Evolutionary conservation across 2,888 invertebrate genomes (phyloP).

Genomic region (Dichetophora obliterata): DNA sequence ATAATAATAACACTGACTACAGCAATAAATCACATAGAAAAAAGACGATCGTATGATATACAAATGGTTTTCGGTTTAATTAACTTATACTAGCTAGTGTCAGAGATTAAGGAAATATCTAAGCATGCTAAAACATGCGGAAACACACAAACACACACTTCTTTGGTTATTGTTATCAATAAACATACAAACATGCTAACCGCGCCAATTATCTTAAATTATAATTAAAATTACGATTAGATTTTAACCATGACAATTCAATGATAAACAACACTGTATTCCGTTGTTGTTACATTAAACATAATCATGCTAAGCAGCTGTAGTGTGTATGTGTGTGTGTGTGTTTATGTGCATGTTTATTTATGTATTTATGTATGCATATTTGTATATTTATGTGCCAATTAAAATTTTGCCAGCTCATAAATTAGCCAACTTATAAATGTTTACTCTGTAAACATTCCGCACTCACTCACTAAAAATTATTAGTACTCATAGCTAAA

Average conservation of each 20-base stretch:
- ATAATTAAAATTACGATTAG: conserved; percentile 33
- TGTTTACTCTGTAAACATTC: conserved; percentile 12
- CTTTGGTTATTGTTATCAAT: not conserved
- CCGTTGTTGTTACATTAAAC: not conserved
- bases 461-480: not conserved
- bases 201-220: conserved; percentile 31
- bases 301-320: not conserved
- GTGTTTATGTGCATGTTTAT: not conserved
- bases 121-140: not conserved
- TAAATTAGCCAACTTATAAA: conserved; percentile 15
- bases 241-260: conserved; percentile 24
- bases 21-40: not conserved
- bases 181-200: not conserved
- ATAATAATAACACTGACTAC: not conserved
- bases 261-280: conserved; percentile 11
- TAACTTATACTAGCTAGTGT: not conserved
- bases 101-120: not conserved
- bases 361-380: not conserved
- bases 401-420: conserved; percentile 28
- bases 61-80: conserved; percentile 7
- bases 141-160: not conserved
- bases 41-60: not conserved
- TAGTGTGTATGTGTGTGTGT: not conserved
- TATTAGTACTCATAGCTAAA: not conserved
- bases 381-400: conserved; percentile 22